Evolutionary conservation across 2,113 vertebrate species (phyloP).

Genomic region (Malurus cyaneus): DNA sequence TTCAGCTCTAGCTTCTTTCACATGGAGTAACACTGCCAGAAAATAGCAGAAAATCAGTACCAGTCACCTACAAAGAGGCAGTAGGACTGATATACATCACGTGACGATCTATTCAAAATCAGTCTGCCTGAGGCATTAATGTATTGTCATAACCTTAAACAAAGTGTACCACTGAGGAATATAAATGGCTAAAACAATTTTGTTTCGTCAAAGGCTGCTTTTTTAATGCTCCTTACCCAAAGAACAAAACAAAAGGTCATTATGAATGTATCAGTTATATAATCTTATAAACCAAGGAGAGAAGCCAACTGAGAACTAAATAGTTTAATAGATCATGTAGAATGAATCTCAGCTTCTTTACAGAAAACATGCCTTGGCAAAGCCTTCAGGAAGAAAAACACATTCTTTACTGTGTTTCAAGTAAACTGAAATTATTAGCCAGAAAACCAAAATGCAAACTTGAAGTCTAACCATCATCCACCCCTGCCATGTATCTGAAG

Average conservation of each 20-base stretch:
- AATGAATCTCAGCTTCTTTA: background rate
- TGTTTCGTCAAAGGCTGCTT: background rate
- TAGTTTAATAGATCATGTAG: background rate
- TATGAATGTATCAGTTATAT: background rate
- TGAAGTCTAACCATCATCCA: background rate
- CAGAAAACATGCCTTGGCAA: background rate
- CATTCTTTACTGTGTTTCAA: background rate
- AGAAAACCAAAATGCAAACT: background rate
- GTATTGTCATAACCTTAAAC: background rate
- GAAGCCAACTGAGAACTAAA: background rate
- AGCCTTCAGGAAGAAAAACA: background rate
- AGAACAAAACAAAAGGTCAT: background rate
- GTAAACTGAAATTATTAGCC: background rate
- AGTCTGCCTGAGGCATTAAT: background rate
- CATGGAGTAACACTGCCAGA: background rate
- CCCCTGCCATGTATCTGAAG: background rate
- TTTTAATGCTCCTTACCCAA: background rate
- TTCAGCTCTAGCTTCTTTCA: background rate
- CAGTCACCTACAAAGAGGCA: background rate
- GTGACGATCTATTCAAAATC: background rate
- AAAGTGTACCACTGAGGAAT: background rate
- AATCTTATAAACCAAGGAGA: background rate
- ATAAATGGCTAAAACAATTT: background rate
- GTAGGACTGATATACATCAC: background rate
- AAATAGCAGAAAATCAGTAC: background rate